A percentile compares a stretch with the other conserved stretches of the same genome.
Evolutionary conservation across 1,140 invertebrate genomes (phyloP).

Genomic region (Spodoptera frugiperda): DNA sequence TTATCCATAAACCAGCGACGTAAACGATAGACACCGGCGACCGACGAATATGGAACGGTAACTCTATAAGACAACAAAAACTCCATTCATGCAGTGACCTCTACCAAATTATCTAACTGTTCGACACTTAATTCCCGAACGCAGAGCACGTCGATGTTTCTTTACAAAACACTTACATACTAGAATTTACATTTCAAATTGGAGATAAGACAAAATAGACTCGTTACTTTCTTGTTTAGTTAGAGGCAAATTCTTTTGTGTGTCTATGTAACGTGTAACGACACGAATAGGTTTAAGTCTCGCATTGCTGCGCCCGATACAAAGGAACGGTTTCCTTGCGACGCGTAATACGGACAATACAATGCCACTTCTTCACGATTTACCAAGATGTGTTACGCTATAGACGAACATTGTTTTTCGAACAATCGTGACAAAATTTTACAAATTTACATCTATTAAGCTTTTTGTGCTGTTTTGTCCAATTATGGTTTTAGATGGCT

Average conservation of each 20-base stretch:
- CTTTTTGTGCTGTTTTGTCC: neutral
- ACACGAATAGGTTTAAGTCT: conserved; percentile 52
- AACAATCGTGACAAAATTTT: conserved; percentile 19
- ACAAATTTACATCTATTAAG: conserved; percentile 5
- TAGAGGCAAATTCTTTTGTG: conserved; percentile 42
- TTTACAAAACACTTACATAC: conserved; percentile 61
- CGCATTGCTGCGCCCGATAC: conserved; percentile 54
- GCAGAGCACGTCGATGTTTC: conserved; percentile 54
- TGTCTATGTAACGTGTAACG: neutral
- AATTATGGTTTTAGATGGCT: no score
- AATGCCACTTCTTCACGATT: conserved; percentile 46
- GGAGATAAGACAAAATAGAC: conserved; percentile 51
- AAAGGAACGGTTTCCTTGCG: conserved; percentile 54
- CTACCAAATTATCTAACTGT: conserved; percentile 71
- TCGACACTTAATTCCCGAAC: conserved; percentile 64
- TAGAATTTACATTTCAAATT: conserved; percentile 57
- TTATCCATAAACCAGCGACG: conserved; percentile 57
- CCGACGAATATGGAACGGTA: conserved; percentile 58
- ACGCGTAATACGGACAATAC: conserved; percentile 43
- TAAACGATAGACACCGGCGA: conserved; percentile 26
- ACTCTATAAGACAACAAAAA: conserved; percentile 61
- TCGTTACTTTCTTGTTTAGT: conserved; percentile 33
- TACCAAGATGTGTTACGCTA: conserved; percentile 40
- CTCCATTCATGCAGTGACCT: conserved; percentile 57
- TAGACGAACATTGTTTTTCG: conserved; percentile 7